Evolutionary conservation across 2,888 invertebrate genomes (phyloP).

Genomic region (Heliconius ethilla): DNA sequence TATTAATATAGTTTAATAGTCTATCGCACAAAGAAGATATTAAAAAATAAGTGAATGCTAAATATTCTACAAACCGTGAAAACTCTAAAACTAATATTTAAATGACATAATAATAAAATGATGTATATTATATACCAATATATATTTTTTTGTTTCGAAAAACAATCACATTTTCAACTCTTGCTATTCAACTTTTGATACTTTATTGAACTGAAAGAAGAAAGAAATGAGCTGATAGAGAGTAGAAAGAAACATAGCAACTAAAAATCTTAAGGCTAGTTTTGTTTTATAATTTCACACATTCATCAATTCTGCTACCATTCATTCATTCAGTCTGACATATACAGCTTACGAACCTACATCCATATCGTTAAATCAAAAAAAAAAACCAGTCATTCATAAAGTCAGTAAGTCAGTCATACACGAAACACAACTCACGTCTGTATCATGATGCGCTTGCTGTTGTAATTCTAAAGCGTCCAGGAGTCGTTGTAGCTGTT

Average conservation of each 20-base stretch:
- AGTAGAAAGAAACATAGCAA: not conserved
- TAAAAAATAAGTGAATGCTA: too few species aligned
- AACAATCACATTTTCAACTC: conserved; percentile 47
- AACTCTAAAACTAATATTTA: too few species aligned
- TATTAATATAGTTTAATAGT: too few species aligned
- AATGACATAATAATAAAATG: not conserved
- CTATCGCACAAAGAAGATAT: too few species aligned
- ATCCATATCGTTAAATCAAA: too few species aligned
- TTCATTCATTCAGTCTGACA: not conserved
- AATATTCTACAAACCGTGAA: too few species aligned
- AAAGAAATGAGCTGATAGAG: not conserved
- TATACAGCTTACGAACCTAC: not conserved
- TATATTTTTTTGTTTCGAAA: conserved; percentile 22
- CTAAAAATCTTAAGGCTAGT: not conserved
- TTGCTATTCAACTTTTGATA: conserved; percentile 55
- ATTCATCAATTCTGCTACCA: not conserved
- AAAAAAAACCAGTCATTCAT: too few species aligned
- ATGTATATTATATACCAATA: conserved; percentile 8
- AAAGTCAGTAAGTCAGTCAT: not conserved
- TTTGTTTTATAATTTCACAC: not conserved
- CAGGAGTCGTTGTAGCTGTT: conserved; percentile 84
- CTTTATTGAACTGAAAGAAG: conserved; percentile 52
- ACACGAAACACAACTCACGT: conserved; percentile 61
- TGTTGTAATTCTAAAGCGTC: conserved; percentile 78
- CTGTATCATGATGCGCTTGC: conserved; percentile 77